A percentile compares a stretch with the other conserved stretches of the same genome.
phyloP scores from a whole-genome alignment of 1,140 invertebrate genomes.

The Drosophila willistoni region DNA sequence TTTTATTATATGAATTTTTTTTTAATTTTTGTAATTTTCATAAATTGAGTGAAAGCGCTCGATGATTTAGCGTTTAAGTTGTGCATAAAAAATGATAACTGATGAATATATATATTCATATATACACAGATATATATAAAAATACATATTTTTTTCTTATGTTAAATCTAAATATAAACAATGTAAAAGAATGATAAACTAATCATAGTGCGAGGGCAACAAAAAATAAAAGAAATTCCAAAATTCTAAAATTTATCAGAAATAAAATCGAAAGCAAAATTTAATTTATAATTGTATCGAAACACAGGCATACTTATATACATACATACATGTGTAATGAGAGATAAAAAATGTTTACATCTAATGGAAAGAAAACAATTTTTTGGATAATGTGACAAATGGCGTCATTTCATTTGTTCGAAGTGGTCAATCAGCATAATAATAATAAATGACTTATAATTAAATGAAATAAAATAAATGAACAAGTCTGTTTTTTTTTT shows the following conservation, averaged over 20 bases:
- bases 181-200: slow-evolving; percentile 52
- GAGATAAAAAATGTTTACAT: slow-evolving; percentile 40
- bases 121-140: not conserved
- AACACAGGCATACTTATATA: slow-evolving; percentile 32
- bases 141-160: slow-evolving; percentile 46
- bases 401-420: slow-evolving; percentile 1
- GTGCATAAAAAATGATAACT: slow-evolving; percentile 49
- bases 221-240: slow-evolving; percentile 65
- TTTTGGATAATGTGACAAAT: slow-evolving; percentile 41
- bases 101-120: slow-evolving; percentile 10
- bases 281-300: slow-evolving; percentile 61
- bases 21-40: slow-evolving; percentile 33
- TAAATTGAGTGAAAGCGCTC: slow-evolving; percentile 9
- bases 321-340: not conserved
- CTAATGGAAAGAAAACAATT: slow-evolving; percentile 32
- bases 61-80: slow-evolving; percentile 59
- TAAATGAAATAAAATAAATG: not conserved
- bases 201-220: slow-evolving; percentile 57
- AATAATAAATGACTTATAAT: slow-evolving; percentile 7
- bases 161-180: slow-evolving; percentile 32
- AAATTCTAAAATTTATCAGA: slow-evolving; percentile 69
- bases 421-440: slow-evolving; percentile 9
- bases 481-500: not conserved
- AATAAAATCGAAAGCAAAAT: not conserved
- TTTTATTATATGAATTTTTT: slow-evolving; percentile 35